Base-by-base conservation (phyloP, 2,888 invertebrate genomes). In the Pristionchus entomophagus region DNA sequence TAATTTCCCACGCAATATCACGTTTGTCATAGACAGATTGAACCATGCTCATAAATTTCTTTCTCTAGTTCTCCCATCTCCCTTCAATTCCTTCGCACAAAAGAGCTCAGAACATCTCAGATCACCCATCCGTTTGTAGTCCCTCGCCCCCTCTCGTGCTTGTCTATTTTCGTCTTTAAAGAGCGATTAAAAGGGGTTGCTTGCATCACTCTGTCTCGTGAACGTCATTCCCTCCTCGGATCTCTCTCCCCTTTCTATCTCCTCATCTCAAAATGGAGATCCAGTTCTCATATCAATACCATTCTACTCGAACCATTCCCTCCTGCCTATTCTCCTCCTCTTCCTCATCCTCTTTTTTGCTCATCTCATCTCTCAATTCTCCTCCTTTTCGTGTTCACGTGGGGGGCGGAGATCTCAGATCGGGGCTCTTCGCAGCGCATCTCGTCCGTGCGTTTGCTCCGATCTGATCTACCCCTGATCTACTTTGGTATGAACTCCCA, bases 211-310 rank as follows among this genome's bases (percentile, higher is more conserved):
- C 26, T 35, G 35, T 65, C 65, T 22, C 65, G 32, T 65, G 65
- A 65, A 5, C 62, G 35, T 65, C 41, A 73, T 69, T 14, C 1
- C 41, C 12, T 73, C 26, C 73, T 5, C 41, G 73, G 73, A 45
- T 45, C 22, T 38, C 56, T 22, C 17, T 22, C n/a, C n/a, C 69
- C 69, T 0, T 69, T 38, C 12, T 8, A 4, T 45, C 41, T n/a
- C 26, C 73, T 26, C 73, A 12, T 41, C 41, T 73, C 73, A 73
- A 73, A n/a, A 73, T 73, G 29, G 5, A 35, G 4, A 73, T 45
- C 73, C 69, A 69, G 73, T 73, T 73, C n/a, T n/a, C 41, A 45
- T 41, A 73, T 73, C 73, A 26, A 73, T 73, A 73, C n/a, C 73
- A 45, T 73, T 73, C 41, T 45, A 73, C 73, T 73, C 69, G 69